A percentile compares a stretch with the other conserved stretches of the same genome.
These are phyloP conservation scores for Gandaritis pyraliata DNA, from an alignment of 2,888 invertebrate genomes.

Conservation along the genomic window DNA sequence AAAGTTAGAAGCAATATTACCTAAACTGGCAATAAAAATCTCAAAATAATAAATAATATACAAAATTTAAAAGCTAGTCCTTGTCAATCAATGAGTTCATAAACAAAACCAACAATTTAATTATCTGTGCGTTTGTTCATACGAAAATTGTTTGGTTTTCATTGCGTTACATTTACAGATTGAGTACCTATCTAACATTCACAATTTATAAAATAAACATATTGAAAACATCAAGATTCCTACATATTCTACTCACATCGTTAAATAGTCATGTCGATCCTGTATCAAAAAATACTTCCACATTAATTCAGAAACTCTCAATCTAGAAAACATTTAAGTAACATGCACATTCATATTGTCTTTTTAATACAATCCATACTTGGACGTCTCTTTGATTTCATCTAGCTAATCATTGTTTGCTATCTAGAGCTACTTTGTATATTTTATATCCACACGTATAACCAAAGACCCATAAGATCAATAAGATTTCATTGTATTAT, in stretches of 20 bases:
- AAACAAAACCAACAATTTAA: neutral
- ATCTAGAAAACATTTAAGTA: slow-evolving; percentile 32
- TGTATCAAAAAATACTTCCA: slow-evolving; percentile 39
- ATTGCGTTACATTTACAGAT: no score
- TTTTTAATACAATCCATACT: slow-evolving; percentile 69
- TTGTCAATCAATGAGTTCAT: slow-evolving; percentile 2
- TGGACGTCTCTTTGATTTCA: slow-evolving; percentile 79
- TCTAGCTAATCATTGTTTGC: slow-evolving; percentile 63
- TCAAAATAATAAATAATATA: slow-evolving; percentile 13
- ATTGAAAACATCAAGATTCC: slow-evolving; percentile 29
- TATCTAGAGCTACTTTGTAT: slow-evolving; percentile 26
- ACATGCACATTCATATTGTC: slow-evolving; percentile 72
- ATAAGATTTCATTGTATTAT: no score
- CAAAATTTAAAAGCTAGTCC: slow-evolving; percentile 9
- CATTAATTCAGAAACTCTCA: slow-evolving; percentile 38
- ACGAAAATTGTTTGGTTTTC: no score
- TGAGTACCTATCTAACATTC: no score
- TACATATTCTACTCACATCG: slow-evolving; percentile 28
- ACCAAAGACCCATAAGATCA: no score
- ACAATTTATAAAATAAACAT: neutral
- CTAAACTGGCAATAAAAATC: slow-evolving; percentile 21
- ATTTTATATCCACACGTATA: neutral
- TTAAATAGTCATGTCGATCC: no score
- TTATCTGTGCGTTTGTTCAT: neutral
- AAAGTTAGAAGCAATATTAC: neutral